Percentiles rank a stretch among this genome's conserved stretches.
Evolutionary conservation across 1,140 invertebrate genomes (phyloP).

Genomic region (Popillia japonica): DNA sequence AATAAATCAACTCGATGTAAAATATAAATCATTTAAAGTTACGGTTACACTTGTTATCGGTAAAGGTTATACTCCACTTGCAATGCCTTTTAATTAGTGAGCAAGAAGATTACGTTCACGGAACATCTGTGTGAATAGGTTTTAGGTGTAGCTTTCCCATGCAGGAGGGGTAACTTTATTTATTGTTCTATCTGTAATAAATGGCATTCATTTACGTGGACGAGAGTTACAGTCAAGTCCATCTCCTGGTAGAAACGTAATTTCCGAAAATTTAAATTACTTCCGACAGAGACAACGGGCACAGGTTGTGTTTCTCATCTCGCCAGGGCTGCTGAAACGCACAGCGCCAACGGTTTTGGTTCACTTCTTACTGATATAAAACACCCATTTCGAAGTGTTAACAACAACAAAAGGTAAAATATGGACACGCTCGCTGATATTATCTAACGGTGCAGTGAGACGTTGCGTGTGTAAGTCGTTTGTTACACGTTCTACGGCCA

Average conservation of each 20-base stretch:
- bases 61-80: neutral
- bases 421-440: slow-evolving; percentile 28
- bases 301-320: slow-evolving; percentile 8
- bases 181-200: slow-evolving; percentile 50
- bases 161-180: slow-evolving; percentile 46
- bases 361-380: slow-evolving; percentile 31
- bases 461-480: slow-evolving; percentile 6
- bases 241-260: slow-evolving; percentile 48
- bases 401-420: slow-evolving; percentile 21
- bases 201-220: slow-evolving; percentile 49
- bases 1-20: neutral
- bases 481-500: slow-evolving; percentile 7
- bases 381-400: slow-evolving; percentile 23
- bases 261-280: slow-evolving; percentile 51
- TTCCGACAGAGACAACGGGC: slow-evolving; percentile 43
- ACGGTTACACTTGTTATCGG: neutral
- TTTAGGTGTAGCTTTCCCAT: slow-evolving; percentile 20
- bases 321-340: neutral
- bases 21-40: slow-evolving; percentile 7
- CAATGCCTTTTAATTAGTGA: slow-evolving; percentile 20
- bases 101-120: slow-evolving; percentile 1
- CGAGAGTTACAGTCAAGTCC: slow-evolving; percentile 40
- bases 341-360: neutral
- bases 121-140: slow-evolving; percentile 8
- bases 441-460: slow-evolving; percentile 4